Base-by-base conservation (phyloP, 92 coral and sea anemone genomes). In the Bergia sp. region DNA sequence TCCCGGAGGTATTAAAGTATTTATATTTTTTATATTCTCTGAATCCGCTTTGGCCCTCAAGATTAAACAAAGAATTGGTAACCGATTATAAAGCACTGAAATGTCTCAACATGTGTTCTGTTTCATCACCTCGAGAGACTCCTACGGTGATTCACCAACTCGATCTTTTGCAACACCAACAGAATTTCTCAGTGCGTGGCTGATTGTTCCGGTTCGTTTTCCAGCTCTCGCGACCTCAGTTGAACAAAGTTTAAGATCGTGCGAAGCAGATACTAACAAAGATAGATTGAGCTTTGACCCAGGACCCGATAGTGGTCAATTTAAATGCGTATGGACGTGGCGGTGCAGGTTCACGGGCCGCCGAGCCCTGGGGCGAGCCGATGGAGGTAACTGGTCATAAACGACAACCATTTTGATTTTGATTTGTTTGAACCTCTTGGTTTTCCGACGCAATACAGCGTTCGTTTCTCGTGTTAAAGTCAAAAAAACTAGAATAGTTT, bases 321-420 rank as follows among this genome's bases (percentile, higher is more conserved):
- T 13, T 11, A 15, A 29, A 84, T 84, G 87, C 87, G 79, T 71
- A 84, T 67, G 79, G 79, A 84, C 37, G 79, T 84, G 18, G 77
- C 40, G 3, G 87, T 84, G 23, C 87, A 84, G 77, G 41, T 84
- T 71, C 87, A 84, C 47, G 87, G 87, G 49, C 87, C 87, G 2
- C 87, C 87, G 44, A 84, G 87, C 78, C 87, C 87, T 13, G 87
- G 87, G 61, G 87, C 87, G 39, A 71, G 87, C 43, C 79, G 87
- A 21, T 84, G 87, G 87, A 84, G 87, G 87, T 84, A 82, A 66
- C 29, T 29, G 29, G 29, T 29, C 29, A 29, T 29, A 5, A 84
- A 38, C 50, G 40, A 13, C 67, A 45, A 1, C 80, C 45, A 40
- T 76, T 20, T 76, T 40, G 80, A 76, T 39, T 76, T 41, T 76